Conservation (phyloP, 2,888 invertebrate genomes). For the Teleiodes luculella region DNA sequence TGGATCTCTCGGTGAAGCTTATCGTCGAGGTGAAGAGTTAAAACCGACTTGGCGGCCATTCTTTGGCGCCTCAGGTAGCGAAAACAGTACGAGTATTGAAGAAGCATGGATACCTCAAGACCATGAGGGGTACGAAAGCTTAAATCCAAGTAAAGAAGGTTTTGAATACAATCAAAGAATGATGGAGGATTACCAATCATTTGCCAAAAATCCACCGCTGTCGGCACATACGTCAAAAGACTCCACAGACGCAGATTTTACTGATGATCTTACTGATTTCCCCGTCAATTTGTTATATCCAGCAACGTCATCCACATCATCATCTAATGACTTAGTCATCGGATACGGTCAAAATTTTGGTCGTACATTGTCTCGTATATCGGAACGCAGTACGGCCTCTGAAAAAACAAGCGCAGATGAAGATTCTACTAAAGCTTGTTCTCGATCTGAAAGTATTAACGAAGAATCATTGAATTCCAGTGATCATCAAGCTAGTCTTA, state of each 20-base stretch:
- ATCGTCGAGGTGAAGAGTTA: slow-evolving; percentile 83
- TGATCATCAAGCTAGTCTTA: slow-evolving; percentile 90
- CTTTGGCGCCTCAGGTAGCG: slow-evolving; percentile 86
- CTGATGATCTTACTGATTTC: slow-evolving; percentile 87
- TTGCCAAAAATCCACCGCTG: slow-evolving; percentile 69
- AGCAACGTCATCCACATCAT: slow-evolving; percentile 76
- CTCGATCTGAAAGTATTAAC: slow-evolving; percentile 89
- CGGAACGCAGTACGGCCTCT: slow-evolving; percentile 92
- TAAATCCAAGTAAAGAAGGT: slow-evolving; percentile 68
- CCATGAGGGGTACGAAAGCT: slow-evolving; percentile 80
- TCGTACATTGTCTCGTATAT: slow-evolving; percentile 90
- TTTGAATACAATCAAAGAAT: slow-evolving; percentile 69
- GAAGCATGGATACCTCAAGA: slow-evolving; percentile 90
- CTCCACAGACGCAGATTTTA: slow-evolving; percentile 81
- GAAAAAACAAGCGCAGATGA: slow-evolving; percentile 92
- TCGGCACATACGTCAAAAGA: slow-evolving; percentile 74
- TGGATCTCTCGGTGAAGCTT: slow-evolving; percentile 85
- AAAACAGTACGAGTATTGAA: slow-evolving; percentile 91
- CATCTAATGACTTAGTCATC: slow-evolving; percentile 81
- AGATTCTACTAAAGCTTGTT: slow-evolving; percentile 91
- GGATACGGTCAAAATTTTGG: slow-evolving; percentile 87
- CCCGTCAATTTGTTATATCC: slow-evolving; percentile 87
- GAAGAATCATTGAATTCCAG: slow-evolving; percentile 91
- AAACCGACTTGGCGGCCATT: slow-evolving; percentile 91
- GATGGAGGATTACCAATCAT: slow-evolving; percentile 72